Evolutionary conservation across 2,797 vertebrate genomes (phyloP), one percentile per base, ranked within the genome.

Genomic region (Poecilia gillii): DNA sequence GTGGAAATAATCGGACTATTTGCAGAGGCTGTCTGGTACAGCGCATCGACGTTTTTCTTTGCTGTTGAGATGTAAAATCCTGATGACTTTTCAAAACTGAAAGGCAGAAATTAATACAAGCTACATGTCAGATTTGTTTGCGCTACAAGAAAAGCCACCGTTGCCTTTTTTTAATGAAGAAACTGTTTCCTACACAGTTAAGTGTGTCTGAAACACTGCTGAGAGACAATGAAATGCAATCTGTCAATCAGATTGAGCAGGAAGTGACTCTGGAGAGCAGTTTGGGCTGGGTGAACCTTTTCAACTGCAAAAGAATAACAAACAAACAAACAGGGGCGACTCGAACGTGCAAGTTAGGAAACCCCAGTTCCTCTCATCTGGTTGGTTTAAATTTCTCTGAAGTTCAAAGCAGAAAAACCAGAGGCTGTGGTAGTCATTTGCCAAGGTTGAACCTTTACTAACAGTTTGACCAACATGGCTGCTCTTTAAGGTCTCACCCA

Each of bases 1-100:
- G 82, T 72, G 71, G 72, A 74, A 70, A 57, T 33, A 14, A 64
- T 85, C 62, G 3, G 66, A 28, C 25, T 14, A 11, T 70, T 86
- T 82, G 78, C 82, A 91, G 81, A 78, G 76, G 94, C 95, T 96
- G 95, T 95, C 95, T 95, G 95, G 94, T 76, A 96, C 95, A 96
- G 94, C 93, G 80, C 51, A 59, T 79, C n/a, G 6, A 43, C 23
- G 1, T 71, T 74, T 75, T 23, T 11, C 28, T 66, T 33, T 82
- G 25, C 39, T 77, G 25, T 88, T 78, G n/a, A 28, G 39, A 31
- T 51, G 31, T 75, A 6, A 82, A 78, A 87, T 78, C 83, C 82
- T 39, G 78, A 81, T 88, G 86, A 72, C 82, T 88, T 88, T 88
- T 80, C 78, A 88, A 20, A 76, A 72, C 11, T 88, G 85, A 78